Conservation (phyloP, 2,888 invertebrate species). For the Caenorhabditis wallacei region DNA sequence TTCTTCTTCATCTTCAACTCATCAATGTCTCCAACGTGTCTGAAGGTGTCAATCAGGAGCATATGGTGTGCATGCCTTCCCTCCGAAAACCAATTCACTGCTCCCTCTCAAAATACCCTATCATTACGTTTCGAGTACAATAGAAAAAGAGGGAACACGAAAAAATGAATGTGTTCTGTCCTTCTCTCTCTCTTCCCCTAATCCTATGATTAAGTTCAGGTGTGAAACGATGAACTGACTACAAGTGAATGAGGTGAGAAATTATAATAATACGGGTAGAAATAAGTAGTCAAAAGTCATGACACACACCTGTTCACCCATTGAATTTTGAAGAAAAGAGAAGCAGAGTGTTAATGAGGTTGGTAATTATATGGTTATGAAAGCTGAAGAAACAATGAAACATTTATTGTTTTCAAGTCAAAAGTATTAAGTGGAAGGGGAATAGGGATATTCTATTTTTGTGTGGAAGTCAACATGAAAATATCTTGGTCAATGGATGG, state of each 20-base stretch:
- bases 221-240: conserved; percentile 42
- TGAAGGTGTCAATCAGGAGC: conserved; percentile 64
- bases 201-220: conserved; percentile 65
- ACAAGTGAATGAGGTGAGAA: conserved; percentile 60
- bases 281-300: conserved; percentile 18
- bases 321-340: neutral
- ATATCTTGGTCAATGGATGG: no score
- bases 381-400: conserved; percentile 36
- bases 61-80: conserved; percentile 64
- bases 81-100: conserved; percentile 60
- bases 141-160: conserved; percentile 5
- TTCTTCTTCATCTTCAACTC: conserved; percentile 41
- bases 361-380: conserved; percentile 47
- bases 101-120: conserved; percentile 42
- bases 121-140: conserved; percentile 47
- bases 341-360: conserved; percentile 49
- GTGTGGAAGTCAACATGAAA: no score
- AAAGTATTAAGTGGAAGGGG: neutral
- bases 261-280: conserved; percentile 61
- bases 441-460: no score
- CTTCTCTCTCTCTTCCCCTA: conserved; percentile 10
- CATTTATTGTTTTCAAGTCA: conserved; percentile 44
- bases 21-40: conserved; percentile 43
- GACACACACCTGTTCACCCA: conserved; percentile 40
- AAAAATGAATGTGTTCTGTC: conserved; percentile 30